Conservation (phyloP, 1,140 invertebrate genomes). For the Zaprionus kolodkinae region DNA sequence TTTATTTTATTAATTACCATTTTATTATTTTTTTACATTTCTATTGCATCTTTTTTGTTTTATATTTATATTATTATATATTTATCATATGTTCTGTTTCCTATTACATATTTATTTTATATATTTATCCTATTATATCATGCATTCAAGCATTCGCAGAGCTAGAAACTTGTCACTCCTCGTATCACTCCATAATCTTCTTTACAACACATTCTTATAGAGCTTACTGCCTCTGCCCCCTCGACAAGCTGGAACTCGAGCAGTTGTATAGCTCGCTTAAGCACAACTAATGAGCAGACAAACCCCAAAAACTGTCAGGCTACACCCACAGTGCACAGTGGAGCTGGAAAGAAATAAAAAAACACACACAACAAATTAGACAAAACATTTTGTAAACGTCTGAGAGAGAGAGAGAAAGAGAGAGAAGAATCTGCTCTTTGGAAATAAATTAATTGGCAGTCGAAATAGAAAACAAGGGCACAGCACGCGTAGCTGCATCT, state of each 20-base stretch:
- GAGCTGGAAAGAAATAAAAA: slow-evolving; percentile 12
- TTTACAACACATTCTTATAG: slow-evolving; percentile 22
- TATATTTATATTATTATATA: neutral
- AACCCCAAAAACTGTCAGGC: slow-evolving; percentile 76
- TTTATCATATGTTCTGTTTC: too few species aligned
- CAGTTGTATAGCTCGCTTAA: slow-evolving; percentile 43
- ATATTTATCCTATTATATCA: neutral
- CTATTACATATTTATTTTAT: too few species aligned
- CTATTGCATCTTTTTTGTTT: neutral
- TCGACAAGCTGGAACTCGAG: neutral
- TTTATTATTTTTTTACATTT: neutral
- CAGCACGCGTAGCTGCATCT: slow-evolving; percentile 31
- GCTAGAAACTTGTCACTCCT: too few species aligned
- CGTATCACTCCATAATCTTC: neutral
- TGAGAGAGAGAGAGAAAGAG: slow-evolving; percentile 33
- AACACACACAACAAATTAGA: slow-evolving; percentile 63
- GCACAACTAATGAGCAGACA: slow-evolving; percentile 76
- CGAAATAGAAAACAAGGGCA: slow-evolving; percentile 35
- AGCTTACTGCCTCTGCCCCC: slow-evolving; percentile 22
- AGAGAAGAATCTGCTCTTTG: slow-evolving; percentile 1
- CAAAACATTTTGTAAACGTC: slow-evolving; percentile 83
- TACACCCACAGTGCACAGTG: slow-evolving; percentile 66
- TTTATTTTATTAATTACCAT: too few species aligned
- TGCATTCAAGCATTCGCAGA: too few species aligned
- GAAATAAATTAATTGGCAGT: slow-evolving; percentile 72